Percentiles rank a stretch among this genome's conserved stretches.
Evolutionary conservation across 1,140 invertebrate species (phyloP).

Genomic region (Maconellicoccus hirsutus): DNA sequence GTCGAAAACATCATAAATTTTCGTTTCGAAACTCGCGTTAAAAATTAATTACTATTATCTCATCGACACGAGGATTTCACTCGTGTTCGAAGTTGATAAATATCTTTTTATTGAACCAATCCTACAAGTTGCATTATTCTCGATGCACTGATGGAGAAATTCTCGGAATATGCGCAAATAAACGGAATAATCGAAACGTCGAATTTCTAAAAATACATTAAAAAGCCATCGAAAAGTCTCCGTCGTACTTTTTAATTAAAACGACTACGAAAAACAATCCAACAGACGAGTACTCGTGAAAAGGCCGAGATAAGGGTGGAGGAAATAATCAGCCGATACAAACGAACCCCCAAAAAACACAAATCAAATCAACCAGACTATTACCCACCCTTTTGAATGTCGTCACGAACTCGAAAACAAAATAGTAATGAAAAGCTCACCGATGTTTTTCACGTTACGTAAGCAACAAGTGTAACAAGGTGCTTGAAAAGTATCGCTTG

Average conservation of each 20-base stretch:
- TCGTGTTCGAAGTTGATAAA: too few relatives aligned
- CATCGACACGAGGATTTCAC: too few relatives aligned
- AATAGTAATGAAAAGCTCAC: neutral
- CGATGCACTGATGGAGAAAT: too few relatives aligned
- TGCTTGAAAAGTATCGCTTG: neutral
- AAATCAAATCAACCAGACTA: neutral
- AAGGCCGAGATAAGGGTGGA: neutral
- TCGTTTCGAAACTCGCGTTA: too few relatives aligned
- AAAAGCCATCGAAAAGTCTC: neutral
- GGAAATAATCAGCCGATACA: neutral
- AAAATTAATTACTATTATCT: too few relatives aligned
- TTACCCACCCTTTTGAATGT: constrained; percentile 4
- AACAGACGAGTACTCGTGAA: too few relatives aligned
- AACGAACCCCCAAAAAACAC: neutral
- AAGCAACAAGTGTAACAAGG: neutral
- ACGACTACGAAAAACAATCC: neutral
- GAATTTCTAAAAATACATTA: too few relatives aligned
- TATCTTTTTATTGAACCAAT: too few relatives aligned
- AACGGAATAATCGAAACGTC: too few relatives aligned
- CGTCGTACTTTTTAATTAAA: neutral
- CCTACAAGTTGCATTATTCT: too few relatives aligned
- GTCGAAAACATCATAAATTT: too few relatives aligned
- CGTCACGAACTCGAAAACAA: neutral
- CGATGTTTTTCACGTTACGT: neutral
- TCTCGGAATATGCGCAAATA: too few relatives aligned